A percentile compares a stretch with the other conserved stretches of the same genome.
Conservation (phyloP, 64 coral and sea anemone genomes). For the Dendrophyllia cribrosa region DNA sequence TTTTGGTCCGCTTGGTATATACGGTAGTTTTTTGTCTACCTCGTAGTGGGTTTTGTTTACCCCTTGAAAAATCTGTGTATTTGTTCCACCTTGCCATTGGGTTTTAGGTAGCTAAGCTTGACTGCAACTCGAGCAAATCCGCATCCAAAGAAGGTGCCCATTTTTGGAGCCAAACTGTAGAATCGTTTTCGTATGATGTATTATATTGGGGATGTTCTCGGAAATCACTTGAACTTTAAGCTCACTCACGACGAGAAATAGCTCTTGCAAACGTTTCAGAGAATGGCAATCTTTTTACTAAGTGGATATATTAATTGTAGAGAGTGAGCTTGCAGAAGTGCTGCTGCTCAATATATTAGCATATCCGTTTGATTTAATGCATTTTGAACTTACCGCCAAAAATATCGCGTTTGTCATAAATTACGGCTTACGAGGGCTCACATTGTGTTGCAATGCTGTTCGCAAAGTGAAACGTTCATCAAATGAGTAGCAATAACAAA, state of each 20-base stretch:
- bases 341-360: background rate
- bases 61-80: conserved; percentile 17
- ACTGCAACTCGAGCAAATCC: conserved; percentile 13
- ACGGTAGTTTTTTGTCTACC: conserved; percentile 1
- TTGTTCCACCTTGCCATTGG: background rate
- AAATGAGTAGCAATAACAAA: background rate
- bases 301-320: too few relatives aligned
- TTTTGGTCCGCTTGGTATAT: conserved; percentile 1
- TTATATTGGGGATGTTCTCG: too few relatives aligned
- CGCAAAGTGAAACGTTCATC: too few relatives aligned
- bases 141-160: background rate
- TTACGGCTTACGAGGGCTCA: background rate
- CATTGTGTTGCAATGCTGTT: background rate
- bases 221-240: background rate
- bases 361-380: background rate
- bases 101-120: background rate
- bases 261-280: background rate
- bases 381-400: background rate
- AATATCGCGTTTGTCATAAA: background rate
- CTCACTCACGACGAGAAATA: background rate
- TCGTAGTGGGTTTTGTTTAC: background rate
- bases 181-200: background rate
- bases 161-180: background rate
- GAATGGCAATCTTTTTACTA: background rate
- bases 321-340: background rate